These are phyloP conservation scores for Periparus ater DNA, from an alignment of 2,797 vertebrate species.

Conservation along the genomic window DNA sequence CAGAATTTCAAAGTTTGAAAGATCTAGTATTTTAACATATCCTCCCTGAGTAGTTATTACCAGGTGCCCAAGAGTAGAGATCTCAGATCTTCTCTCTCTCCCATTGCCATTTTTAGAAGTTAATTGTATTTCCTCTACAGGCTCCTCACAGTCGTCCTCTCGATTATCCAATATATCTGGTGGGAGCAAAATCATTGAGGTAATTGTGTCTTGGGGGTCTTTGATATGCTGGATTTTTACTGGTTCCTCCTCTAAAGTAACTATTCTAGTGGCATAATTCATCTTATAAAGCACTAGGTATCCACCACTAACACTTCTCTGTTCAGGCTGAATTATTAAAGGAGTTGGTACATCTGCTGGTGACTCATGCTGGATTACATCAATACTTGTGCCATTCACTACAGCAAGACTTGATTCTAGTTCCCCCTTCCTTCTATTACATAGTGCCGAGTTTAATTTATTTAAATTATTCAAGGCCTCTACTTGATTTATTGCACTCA, in stretches of 20 bases:
- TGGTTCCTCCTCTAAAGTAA: constrained; percentile 95
- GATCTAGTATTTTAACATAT: constrained; percentile 95
- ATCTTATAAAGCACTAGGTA: constrained; percentile 97
- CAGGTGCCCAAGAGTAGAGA: constrained; percentile 89
- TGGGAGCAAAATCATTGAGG: constrained; percentile 94
- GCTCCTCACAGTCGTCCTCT: constrained; percentile 95
- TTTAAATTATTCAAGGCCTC: constrained; percentile 99
- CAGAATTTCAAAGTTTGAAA: constrained; percentile 94
- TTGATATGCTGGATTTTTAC: constrained; percentile 97
- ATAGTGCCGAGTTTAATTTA: constrained; percentile 96
- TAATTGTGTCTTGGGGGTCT: constrained; percentile 94
- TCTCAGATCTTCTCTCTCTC: constrained; percentile 85
- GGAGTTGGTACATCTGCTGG: constrained; percentile 82
- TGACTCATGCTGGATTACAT: constrained; percentile 83
- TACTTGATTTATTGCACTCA: constrained; percentile 97
- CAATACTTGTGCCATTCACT: constrained; percentile 80
- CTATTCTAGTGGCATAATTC: constrained; percentile 96
- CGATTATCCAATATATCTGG: constrained; percentile 93
- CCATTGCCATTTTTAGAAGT: constrained; percentile 82
- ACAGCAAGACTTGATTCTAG: constrained; percentile 79
- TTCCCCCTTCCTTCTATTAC: constrained; percentile 90
- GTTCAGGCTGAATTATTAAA: constrained; percentile 83
- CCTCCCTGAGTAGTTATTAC: constrained; percentile 97
- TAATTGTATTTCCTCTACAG: constrained; percentile 84
- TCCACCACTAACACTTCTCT: constrained; percentile 86